Evolutionary conservation across 2,888 invertebrate genomes (phyloP).

Genomic region (Cylloceria caligata): DNA sequence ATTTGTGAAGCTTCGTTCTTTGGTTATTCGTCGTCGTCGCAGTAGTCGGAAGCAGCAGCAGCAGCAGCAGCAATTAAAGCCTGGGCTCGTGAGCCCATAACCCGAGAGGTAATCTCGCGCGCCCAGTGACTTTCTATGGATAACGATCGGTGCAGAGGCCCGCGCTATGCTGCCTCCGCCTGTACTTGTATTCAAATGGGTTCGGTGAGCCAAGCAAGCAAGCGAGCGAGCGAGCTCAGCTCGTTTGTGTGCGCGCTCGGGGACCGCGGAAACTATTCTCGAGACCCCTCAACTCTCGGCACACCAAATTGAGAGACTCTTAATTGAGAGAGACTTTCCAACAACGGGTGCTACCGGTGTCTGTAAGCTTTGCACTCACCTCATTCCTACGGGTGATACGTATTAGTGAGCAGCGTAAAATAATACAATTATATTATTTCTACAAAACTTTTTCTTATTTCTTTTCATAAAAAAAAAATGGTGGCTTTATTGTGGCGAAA

Average conservation of each 20-base stretch:
- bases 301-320: slow-evolving; percentile 78
- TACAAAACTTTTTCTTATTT: not conserved
- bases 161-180: slow-evolving; percentile 47
- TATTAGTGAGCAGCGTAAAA: not conserved
- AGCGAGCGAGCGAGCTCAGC: slow-evolving; percentile 14
- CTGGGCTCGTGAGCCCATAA: slow-evolving; percentile 51
- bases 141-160: slow-evolving; percentile 64
- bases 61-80: slow-evolving; percentile 65
- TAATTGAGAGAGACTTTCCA: slow-evolving; percentile 79
- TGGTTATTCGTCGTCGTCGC: slow-evolving; percentile 57
- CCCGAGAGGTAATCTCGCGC: slow-evolving; percentile 64
- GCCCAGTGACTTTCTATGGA: slow-evolving; percentile 67
- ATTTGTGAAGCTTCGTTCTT: slow-evolving; percentile 56
- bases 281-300: slow-evolving; percentile 55
- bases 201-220: slow-evolving; percentile 35
- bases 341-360: slow-evolving; percentile 46
- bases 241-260: slow-evolving; percentile 53
- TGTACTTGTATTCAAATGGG: slow-evolving; percentile 67
- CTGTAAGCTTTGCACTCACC: slow-evolving; percentile 20
- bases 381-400: slow-evolving; percentile 10
- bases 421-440: not conserved
- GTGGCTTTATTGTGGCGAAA: not conserved
- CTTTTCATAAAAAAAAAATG: not conserved
- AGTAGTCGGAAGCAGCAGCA: slow-evolving; percentile 45
- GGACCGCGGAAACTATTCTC: slow-evolving; percentile 65